phyloP scores from a whole-genome alignment of 2,888 invertebrate genomes.

The Melipona bicolor region DNA sequence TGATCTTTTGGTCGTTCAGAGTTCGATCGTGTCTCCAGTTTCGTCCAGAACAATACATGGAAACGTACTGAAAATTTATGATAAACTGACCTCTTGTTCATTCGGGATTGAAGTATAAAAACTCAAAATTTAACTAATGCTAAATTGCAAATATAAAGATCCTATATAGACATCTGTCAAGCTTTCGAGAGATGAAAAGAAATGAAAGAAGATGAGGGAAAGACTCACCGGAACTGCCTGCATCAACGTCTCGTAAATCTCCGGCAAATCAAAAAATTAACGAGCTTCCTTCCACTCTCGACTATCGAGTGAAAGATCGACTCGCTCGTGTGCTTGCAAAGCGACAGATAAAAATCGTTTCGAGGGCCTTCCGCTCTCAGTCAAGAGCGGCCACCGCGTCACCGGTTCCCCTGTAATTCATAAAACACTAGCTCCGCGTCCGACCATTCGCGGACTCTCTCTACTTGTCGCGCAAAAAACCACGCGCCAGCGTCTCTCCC shows the following conservation, averaged over 20 bases:
- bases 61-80: too few species aligned
- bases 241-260: neutral
- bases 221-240: neutral
- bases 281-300: neutral
- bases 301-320: neutral
- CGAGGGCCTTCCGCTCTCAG: neutral
- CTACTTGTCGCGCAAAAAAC: constrained; percentile 17
- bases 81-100: too few species aligned
- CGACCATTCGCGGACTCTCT: constrained; percentile 1
- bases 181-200: neutral
- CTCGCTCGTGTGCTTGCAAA: constrained; percentile 5
- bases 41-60: too few species aligned
- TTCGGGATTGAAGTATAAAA: too few species aligned
- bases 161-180: neutral
- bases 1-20: too few species aligned
- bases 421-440: constrained; percentile 2
- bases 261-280: neutral
- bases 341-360: constrained; percentile 18
- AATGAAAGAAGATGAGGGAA: neutral
- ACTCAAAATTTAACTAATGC: too few species aligned
- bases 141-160: neutral
- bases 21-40: too few species aligned
- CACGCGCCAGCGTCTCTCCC: neutral
- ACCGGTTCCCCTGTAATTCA: neutral
- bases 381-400: neutral